These are phyloP conservation scores for Nematolebias whitei DNA, from an alignment of 2,113 vertebrate species.

Conservation along the genomic window DNA sequence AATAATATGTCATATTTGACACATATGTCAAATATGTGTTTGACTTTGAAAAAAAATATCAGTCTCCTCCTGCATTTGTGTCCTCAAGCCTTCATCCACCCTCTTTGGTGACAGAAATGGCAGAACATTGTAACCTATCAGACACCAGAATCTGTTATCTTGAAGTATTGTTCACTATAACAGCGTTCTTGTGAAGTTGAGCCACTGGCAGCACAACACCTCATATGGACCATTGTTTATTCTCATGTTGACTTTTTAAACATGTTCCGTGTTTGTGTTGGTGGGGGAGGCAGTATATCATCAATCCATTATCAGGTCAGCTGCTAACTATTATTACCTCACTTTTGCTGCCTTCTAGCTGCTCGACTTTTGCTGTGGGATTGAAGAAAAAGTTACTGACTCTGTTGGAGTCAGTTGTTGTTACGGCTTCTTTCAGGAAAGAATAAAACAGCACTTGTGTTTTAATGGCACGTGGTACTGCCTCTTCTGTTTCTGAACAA, in stretches of 20 bases:
- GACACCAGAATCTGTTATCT: background rate
- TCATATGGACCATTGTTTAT: background rate
- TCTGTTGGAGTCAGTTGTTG: background rate
- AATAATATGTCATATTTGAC: too few species aligned
- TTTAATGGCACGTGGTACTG: background rate
- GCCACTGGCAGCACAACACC: background rate
- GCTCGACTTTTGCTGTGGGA: background rate
- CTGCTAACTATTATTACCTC: slow-evolving; percentile 5
- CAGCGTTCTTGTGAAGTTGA: background rate
- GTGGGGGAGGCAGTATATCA: background rate
- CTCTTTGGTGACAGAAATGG: too few species aligned
- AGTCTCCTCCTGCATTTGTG: too few species aligned
- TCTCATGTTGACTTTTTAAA: slow-evolving; percentile 1
- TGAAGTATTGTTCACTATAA: background rate
- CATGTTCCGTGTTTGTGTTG: slow-evolving; percentile 11
- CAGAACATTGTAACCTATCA: too few species aligned
- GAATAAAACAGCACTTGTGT: background rate
- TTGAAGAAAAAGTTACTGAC: background rate
- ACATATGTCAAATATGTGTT: too few species aligned
- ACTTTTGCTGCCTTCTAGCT: slow-evolving; percentile 4
- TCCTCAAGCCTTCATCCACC: too few species aligned
- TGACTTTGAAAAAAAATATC: too few species aligned
- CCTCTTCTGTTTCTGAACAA: background rate
- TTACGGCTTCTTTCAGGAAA: slow-evolving; percentile 9
- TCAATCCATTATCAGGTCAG: background rate